Percentiles rank a stretch among this genome's conserved stretches.
These are phyloP conservation scores for Metallyticus violacea DNA, from an alignment of 2,888 invertebrate species.

Conservation along the genomic window DNA sequence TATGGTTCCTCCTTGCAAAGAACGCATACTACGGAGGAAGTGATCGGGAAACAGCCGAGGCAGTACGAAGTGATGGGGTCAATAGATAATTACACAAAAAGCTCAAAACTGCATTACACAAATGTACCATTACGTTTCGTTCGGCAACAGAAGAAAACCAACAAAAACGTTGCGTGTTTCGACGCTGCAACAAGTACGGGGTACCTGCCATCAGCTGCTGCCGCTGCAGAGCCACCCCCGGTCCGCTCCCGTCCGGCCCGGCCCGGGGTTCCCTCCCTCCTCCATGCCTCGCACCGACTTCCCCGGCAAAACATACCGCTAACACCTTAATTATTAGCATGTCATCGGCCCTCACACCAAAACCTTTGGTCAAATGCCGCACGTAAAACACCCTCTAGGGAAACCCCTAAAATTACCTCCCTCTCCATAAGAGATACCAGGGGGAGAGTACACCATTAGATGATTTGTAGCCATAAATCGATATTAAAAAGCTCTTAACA, in stretches of 20 bases:
- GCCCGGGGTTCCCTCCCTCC: background rate
- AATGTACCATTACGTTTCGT: too few species aligned
- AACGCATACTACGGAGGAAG: background rate
- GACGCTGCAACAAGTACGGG: background rate
- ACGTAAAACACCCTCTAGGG: background rate
- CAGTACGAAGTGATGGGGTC: background rate
- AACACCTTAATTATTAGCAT: background rate
- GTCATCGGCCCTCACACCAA: background rate
- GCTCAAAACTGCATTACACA: background rate
- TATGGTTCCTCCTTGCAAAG: background rate
- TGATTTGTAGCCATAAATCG: background rate
- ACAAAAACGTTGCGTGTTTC: background rate
- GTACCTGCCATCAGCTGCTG: background rate
- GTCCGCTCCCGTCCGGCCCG: background rate
- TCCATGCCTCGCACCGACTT: background rate
- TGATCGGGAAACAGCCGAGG: background rate
- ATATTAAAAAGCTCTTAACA: background rate
- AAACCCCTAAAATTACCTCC: background rate
- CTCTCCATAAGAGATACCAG: too few species aligned
- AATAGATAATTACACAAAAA: background rate
- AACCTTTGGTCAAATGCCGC: background rate
- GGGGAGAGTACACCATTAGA: background rate
- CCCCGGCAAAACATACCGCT: background rate
- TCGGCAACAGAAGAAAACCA: background rate
- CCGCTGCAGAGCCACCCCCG: background rate